Base-by-base conservation (phyloP, 2,888 invertebrate species). In the Corythucha ciliata region DNA sequence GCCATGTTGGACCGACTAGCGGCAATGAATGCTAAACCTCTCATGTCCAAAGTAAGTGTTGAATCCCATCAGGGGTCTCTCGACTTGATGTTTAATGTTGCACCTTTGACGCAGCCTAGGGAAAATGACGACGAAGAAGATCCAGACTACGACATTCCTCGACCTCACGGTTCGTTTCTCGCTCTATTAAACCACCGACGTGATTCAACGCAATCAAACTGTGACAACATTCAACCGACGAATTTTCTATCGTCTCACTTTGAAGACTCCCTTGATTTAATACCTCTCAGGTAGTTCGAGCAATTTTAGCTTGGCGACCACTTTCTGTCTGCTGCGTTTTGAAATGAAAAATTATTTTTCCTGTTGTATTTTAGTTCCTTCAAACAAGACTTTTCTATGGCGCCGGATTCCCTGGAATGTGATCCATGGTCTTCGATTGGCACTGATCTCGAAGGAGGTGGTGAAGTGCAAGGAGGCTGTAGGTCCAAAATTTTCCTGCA, bases 71-170 rank as follows among this genome's bases (percentile, higher is more conserved):
- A n/a, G n/a, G n/a, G n/a, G n/a, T n/a, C n/a, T n/a, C n/a, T n/a
- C n/a, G n/a, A n/a, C n/a, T n/a, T n/a, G n/a, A n/a, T n/a, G n/a
- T n/a, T n/a, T n/a, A n/a, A n/a, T n/a, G n/a, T n/a, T n/a, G n/a
- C n/a, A n/a, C n/a, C n/a, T n/a, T n/a, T n/a, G n/a, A n/a, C n/a
- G n/a, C n/a, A n/a, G n/a, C n/a, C n/a, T n/a, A n/a, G n/a, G 16
- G 36, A 37, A 4, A 27, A 45, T n/a, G 51, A 51, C 25, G 48
- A 51, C 39, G 53, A 53, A 2, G 56, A 54, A 34, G 71, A 72
- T 47, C 71, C 72, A 2, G 71, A 72, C 57, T 72, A 72, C 55
- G 72, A 72, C 57, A 63, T 72, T 36, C 72, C 72, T 16, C 66
- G 72, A 54, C 68, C 72, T 1, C 71, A 71, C 56, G 63, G 65